These are phyloP conservation scores for Phataginus tetradactyla DNA, from an alignment of 2,797 vertebrate genomes.

Conservation along the genomic window DNA sequence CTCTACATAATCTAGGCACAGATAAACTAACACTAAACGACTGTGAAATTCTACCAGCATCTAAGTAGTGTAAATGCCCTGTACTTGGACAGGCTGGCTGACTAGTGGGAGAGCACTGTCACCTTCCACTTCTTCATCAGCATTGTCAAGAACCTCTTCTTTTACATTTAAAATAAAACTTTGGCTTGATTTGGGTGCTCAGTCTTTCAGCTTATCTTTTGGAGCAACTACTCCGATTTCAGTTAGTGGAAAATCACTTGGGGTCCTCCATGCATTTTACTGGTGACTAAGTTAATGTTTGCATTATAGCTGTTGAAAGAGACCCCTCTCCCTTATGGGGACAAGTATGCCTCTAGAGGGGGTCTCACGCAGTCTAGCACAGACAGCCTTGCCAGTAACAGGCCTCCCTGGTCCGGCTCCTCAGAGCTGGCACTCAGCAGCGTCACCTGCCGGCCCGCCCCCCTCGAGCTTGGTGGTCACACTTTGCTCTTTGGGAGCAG, in stretches of 20 bases:
- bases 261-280: not conserved
- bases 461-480: fast-evolving
- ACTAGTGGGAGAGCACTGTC: slow-evolving; percentile 28
- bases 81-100: slow-evolving; percentile 6
- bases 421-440: not conserved
- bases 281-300: not conserved
- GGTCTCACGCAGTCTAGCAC: no score
- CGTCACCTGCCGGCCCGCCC: not conserved
- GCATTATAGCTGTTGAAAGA: not conserved
- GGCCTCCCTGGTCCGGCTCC: not conserved
- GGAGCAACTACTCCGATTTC: not conserved
- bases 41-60: slow-evolving; percentile 83
- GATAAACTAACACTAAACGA: slow-evolving; percentile 80
- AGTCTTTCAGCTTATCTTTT: not conserved
- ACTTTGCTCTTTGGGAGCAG: not conserved
- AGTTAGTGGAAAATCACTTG: not conserved
- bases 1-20: slow-evolving; percentile 65
- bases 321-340: not conserved
- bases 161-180: slow-evolving; percentile 78
- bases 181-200: slow-evolving; percentile 10
- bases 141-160: slow-evolving; percentile 63
- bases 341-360: not conserved
- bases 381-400: no score
- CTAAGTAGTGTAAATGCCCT: slow-evolving; percentile 43
- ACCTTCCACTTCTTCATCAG: not conserved